Conservation (phyloP, 2,113 vertebrate species). For the Ellobius talpinus region DNA sequence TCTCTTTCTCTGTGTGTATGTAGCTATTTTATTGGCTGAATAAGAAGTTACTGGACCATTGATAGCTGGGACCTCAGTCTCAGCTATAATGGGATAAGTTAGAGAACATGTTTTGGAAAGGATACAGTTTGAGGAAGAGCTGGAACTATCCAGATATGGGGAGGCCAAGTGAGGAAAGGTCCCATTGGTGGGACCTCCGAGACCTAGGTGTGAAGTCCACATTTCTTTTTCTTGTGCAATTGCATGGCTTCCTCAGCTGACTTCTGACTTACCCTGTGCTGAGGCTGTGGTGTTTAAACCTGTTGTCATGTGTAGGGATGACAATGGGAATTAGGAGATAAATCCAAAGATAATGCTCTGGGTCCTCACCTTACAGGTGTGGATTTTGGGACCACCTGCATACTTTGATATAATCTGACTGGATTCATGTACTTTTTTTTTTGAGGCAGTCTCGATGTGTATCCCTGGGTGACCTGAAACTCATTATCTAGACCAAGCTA, state of each 20-base stretch:
- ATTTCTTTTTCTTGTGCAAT: conserved; percentile 5
- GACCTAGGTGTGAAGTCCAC: background rate
- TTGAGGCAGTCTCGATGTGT: no score
- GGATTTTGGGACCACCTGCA: background rate
- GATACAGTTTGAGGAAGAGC: background rate
- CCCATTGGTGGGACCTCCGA: background rate
- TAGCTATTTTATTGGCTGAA: background rate
- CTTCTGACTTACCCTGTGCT: conserved; percentile 7
- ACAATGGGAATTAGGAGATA: conserved; percentile 68
- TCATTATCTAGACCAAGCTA: background rate
- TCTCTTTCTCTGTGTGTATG: no score
- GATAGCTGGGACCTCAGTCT: background rate
- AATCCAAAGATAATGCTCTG: conserved; percentile 23
- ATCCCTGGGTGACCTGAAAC: background rate
- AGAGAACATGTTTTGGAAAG: conserved; percentile 56
- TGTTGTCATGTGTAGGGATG: conserved; percentile 22
- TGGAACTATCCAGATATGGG: background rate
- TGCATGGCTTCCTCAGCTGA: conserved; percentile 28
- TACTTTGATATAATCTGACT: background rate
- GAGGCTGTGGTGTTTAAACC: conserved; percentile 9
- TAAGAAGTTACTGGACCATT: conserved; percentile 2
- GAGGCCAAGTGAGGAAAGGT: background rate
- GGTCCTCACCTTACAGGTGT: background rate
- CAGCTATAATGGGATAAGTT: background rate
- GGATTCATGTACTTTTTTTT: background rate